Evolutionary conservation across 2,888 invertebrate genomes (phyloP).

Genomic region (Caenorhabditis afra): DNA sequence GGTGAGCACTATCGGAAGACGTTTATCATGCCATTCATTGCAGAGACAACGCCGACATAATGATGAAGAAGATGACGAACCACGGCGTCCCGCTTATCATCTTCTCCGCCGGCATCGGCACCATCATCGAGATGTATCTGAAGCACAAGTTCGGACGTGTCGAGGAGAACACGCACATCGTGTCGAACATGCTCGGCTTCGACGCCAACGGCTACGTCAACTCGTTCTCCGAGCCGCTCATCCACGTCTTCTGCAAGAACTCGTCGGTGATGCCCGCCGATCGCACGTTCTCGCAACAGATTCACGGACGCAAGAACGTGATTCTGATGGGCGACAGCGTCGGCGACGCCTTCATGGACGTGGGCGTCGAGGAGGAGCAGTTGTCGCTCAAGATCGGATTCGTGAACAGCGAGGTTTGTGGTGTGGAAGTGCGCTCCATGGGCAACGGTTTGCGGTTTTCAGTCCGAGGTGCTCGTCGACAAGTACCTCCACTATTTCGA

Average conservation of each 20-base stretch:
- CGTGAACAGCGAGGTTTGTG: conserved; percentile 84
- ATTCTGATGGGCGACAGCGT: conserved; percentile 93
- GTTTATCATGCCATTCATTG: conserved; percentile 23
- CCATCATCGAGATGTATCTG: conserved; percentile 89
- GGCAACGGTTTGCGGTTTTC: conserved; percentile 2
- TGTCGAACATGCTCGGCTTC: conserved; percentile 79
- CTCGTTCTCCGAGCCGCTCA: conserved; percentile 87
- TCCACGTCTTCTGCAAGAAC: conserved; percentile 95
- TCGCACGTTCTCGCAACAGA: conserved; percentile 51
- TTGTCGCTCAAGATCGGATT: conserved; percentile 92
- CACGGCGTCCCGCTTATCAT: conserved; percentile 88
- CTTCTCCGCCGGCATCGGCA: conserved; percentile 87
- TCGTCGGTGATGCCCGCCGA: conserved; percentile 85
- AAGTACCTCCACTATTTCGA: conserved; percentile 84
- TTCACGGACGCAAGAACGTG: conserved; percentile 85
- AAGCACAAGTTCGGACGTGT: conserved; percentile 83
- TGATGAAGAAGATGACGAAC: conserved; percentile 63
- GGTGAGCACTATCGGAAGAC: conserved; percentile 15
- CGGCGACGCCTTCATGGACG: conserved; percentile 94
- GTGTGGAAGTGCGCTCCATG: too few relatives aligned
- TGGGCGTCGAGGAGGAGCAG: conserved; percentile 85
- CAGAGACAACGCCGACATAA: conserved; percentile 66
- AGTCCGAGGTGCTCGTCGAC: conserved; percentile 59
- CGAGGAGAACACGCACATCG: conserved; percentile 73
- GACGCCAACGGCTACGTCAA: conserved; percentile 72